Percentiles rank a stretch among this genome's conserved stretches.
phyloP scores from a whole-genome alignment of 2,113 vertebrate genomes.

The Pelodiscus sinensis region DNA sequence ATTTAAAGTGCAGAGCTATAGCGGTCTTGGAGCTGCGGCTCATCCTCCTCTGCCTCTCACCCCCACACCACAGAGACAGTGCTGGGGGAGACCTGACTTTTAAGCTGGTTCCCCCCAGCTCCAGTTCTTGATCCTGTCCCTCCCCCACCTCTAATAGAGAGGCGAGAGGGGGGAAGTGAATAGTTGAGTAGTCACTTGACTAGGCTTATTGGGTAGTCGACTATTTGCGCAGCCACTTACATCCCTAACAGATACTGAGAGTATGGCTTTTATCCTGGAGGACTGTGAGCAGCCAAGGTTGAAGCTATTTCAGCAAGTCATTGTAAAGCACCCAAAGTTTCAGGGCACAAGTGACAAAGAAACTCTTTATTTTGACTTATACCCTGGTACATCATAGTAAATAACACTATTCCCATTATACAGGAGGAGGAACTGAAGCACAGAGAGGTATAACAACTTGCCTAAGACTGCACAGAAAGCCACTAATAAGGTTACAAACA shows the following conservation, averaged over 20 bases:
- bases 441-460: background rate
- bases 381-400: background rate
- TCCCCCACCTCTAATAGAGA: too few species aligned
- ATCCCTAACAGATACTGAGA: background rate
- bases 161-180: too few species aligned
- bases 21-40: too few species aligned
- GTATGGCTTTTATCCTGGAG: background rate
- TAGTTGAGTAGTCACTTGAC: too few species aligned
- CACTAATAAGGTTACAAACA: background rate
- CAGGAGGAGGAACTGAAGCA: background rate
- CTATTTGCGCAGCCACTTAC: too few species aligned
- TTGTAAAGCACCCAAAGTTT: background rate
- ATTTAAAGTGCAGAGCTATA: too few species aligned
- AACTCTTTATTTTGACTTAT: background rate
- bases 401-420: background rate
- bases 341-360: background rate
- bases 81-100: too few species aligned
- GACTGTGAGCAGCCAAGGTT: background rate
- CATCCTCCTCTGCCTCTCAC: too few species aligned
- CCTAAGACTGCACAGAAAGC: background rate
- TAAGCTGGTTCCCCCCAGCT: too few species aligned
- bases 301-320: background rate
- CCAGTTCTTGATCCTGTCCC: too few species aligned
- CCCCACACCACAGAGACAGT: too few species aligned
- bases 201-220: too few species aligned